These are phyloP conservation scores for Momotus momota DNA, from an alignment of 2,797 vertebrate genomes.

Conservation along the genomic window DNA sequence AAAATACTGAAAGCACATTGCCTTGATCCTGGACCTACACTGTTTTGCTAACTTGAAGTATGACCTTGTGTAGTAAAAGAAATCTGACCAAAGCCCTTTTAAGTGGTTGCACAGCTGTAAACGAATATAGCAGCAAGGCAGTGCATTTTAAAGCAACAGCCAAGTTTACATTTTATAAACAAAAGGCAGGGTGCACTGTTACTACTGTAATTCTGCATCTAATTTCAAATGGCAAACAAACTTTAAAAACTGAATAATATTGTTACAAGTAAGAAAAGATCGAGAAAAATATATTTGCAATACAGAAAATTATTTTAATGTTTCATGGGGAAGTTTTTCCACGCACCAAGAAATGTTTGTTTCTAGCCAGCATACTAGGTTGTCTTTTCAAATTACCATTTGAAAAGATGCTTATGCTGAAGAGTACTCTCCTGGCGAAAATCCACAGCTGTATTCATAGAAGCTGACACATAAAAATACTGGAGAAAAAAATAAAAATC, in stretches of 20 bases:
- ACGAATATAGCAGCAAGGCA: not conserved
- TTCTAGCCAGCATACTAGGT: not conserved
- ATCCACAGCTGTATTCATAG: not conserved
- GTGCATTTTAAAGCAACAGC: not conserved
- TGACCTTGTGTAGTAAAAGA: not conserved
- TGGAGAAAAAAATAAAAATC: not conserved
- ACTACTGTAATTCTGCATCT: not conserved
- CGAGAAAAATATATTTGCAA: not conserved
- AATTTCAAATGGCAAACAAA: not conserved
- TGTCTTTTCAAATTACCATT: not conserved
- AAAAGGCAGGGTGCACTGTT: not conserved
- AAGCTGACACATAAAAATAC: not conserved
- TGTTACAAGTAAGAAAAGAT: not conserved
- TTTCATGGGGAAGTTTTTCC: not conserved
- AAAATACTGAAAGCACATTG: conserved; percentile 4
- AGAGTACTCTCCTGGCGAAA: not conserved
- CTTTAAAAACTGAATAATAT: not conserved
- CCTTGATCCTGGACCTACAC: not conserved
- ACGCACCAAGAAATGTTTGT: not conserved
- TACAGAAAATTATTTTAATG: not conserved
- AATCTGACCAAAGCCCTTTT: not conserved
- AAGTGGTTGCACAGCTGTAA: not conserved
- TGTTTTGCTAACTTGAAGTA: not conserved
- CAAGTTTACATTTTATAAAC: not conserved
- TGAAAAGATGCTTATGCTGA: not conserved